Base-by-base conservation (phyloP, 2,113 vertebrate genomes). In the Dromaius novaehollandiae region DNA sequence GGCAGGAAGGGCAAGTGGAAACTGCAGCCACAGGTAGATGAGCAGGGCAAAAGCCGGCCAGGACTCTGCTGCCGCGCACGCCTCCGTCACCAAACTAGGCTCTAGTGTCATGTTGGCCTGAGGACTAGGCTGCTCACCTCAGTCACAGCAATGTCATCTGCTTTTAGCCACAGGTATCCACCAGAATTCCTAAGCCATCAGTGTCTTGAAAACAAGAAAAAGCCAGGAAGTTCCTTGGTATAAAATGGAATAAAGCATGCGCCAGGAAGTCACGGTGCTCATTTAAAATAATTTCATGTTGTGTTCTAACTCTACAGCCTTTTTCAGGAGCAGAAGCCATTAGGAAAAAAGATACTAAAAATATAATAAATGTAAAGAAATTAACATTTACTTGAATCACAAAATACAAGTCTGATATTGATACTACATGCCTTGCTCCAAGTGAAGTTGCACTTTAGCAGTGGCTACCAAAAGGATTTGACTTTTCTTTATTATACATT, bases 21-120 rank as follows among this genome's bases (percentile, higher is more conserved):
- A 32, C 11, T 28, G 44, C 61, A 79, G 28, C 40, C 61, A 50
- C 2, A 1, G 0, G 0, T 26, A 19, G 61, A 50, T 1, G 3
- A 58, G 30, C 44, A 68, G n/a, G 12, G 26, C 36, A 40, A 86
- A 66, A 42, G 14, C 36, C 55, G 70, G 8, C 56, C 48, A 2
- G 3, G 68, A 19, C 48, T 34, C 71, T 60, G 61, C 53, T 8
- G 2, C 50, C n/a, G 66, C 12, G 1, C n/a, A 46, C 32, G 17
- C 11, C 30, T 64, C 56, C 22, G 17, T 40, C 25, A 42, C 24
- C 8, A 12, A 18, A 12, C n/a, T n/a, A 65, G 74, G 50, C 36
- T 48, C 25, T 34, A 61, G 15, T 42, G 60, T 32, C 46, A 10
- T 1, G 0, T 11, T 13, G 38, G 44, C 68, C 8, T 6, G n/a